Conservation (phyloP, 2,113 vertebrate genomes). For the Bubo bubo region DNA sequence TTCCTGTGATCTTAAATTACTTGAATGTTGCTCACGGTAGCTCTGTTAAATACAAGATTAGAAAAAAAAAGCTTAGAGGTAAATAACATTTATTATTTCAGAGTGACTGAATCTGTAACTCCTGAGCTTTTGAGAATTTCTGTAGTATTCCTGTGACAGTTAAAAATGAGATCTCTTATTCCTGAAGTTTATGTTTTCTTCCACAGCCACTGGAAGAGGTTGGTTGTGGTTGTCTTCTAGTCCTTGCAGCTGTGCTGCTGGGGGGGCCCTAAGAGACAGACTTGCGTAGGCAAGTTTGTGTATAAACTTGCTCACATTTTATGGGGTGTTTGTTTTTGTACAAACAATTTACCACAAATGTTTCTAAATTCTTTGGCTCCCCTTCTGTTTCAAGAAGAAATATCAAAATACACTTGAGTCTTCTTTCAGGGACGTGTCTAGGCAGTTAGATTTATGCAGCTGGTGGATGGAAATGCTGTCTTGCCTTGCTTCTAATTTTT, state of each 20-base stretch:
- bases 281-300: not conserved
- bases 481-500: not conserved
- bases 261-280: not conserved
- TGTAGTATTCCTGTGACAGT: not conserved
- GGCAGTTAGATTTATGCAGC: not conserved
- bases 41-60: not conserved
- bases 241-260: not conserved
- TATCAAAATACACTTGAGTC: not conserved
- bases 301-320: not conserved
- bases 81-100: not conserved
- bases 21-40: not conserved
- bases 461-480: not conserved
- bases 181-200: not conserved
- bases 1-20: not conserved
- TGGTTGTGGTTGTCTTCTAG: not conserved
- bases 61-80: not conserved
- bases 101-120: not conserved
- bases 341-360: not conserved
- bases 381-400: not conserved
- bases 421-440: not conserved
- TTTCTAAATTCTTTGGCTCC: not conserved
- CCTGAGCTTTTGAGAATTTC: not conserved
- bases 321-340: not conserved
- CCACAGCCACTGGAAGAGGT: not conserved
- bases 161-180: not conserved